A percentile compares a stretch with the other conserved stretches of the same genome.
These are phyloP conservation scores for Bicyclus anynana DNA, from an alignment of 1,140 invertebrate genomes.

Conservation along the genomic window DNA sequence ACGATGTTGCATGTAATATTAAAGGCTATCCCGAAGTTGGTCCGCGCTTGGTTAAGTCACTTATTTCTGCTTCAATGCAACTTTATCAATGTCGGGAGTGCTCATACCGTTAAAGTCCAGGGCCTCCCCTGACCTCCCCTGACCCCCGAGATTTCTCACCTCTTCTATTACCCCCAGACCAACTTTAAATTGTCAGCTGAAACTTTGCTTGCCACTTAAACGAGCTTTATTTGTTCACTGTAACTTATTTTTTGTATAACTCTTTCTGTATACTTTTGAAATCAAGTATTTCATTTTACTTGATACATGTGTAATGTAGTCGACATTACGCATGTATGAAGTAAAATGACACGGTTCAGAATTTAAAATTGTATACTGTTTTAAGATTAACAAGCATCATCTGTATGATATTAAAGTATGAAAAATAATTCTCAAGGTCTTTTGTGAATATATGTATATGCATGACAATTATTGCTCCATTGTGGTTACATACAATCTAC, in stretches of 20 bases:
- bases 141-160: constrained; percentile 55
- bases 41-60: constrained; percentile 44
- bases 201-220: constrained; percentile 55
- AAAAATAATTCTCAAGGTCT: no score
- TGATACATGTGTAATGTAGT: no score
- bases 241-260: constrained; percentile 30
- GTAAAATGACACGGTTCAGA: no score
- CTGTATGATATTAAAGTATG: no score
- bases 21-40: constrained; percentile 44
- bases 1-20: constrained; percentile 38
- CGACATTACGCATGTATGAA: no score
- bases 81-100: constrained; percentile 46
- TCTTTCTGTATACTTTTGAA: neutral
- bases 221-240: constrained; percentile 59
- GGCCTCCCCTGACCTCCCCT: constrained; percentile 22
- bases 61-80: constrained; percentile 49
- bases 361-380: no score
- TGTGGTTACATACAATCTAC: no score
- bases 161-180: constrained; percentile 39
- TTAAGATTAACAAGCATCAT: no score
- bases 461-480: no score
- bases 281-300: no score
- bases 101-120: constrained; percentile 33
- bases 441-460: no score
- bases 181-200: constrained; percentile 69